These are phyloP conservation scores for Cheilosia soror DNA, from an alignment of 2,888 invertebrate species.

Conservation along the genomic window DNA sequence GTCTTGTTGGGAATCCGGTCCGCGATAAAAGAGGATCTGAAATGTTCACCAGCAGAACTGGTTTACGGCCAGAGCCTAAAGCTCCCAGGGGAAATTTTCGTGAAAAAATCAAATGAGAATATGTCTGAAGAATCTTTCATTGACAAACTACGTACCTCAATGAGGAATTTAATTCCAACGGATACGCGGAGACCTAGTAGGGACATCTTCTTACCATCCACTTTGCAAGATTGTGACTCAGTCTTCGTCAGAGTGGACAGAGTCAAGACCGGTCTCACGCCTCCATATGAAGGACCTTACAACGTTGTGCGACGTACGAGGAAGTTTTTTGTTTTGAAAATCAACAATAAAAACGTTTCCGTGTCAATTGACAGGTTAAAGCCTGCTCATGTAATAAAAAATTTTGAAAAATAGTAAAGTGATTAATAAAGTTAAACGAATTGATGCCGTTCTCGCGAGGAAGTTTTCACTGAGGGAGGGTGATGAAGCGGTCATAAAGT, in stretches of 20 bases:
- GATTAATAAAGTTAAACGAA: background rate
- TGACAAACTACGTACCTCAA: constrained; percentile 2
- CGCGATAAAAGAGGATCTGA: constrained; percentile 42
- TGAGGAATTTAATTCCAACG: constrained; percentile 26
- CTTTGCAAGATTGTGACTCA: constrained; percentile 6
- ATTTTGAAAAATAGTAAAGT: constrained; percentile 2
- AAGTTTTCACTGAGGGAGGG: constrained; percentile 2
- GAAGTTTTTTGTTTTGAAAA: constrained; percentile 5
- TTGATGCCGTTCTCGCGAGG: background rate
- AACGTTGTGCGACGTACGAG: constrained; percentile 15
- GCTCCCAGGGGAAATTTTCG: constrained; percentile 24
- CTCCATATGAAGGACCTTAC: constrained; percentile 1
- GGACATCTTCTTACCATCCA: background rate
- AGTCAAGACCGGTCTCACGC: background rate
- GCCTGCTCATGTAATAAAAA: constrained; percentile 5
- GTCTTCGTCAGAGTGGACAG: constrained; percentile 11
- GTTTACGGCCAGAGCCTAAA: constrained; percentile 14
- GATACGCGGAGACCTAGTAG: background rate
- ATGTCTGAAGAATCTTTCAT: constrained; percentile 3
- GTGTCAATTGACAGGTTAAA: constrained; percentile 13
- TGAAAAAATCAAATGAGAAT: background rate
- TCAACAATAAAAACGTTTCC: constrained; percentile 1
- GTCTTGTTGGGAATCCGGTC: constrained; percentile 49
- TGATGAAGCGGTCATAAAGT: constrained; percentile 3
- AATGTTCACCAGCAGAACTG: constrained; percentile 39